A percentile compares a stretch with the other conserved stretches of the same genome.
Conservation (phyloP, 1,140 invertebrate species). For the Acarapis woodi region DNA sequence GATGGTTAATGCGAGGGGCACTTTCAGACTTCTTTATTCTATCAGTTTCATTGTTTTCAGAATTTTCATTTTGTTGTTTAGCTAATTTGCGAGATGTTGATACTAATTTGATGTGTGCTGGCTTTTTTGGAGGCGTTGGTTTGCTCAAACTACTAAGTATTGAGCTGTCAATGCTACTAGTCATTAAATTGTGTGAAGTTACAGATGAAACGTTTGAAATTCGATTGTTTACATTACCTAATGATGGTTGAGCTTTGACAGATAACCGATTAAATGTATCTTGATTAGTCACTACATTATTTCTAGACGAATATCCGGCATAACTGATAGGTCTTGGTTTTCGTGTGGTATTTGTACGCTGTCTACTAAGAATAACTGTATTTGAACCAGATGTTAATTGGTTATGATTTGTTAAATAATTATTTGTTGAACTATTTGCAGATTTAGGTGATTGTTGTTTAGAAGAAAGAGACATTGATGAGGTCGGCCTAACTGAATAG, state of each 20-base stretch:
- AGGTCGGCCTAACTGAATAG: slow-evolving; percentile 1
- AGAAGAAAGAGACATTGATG: slow-evolving; percentile 1
- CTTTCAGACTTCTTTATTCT: no score
- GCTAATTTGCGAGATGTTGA: neutral
- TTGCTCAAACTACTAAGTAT: neutral
- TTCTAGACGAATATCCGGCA: neutral
- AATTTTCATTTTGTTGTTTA: neutral
- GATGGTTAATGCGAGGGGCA: neutral
- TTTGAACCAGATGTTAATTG: neutral
- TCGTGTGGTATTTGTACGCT: neutral
- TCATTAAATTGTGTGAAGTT: neutral
- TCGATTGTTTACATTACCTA: no score
- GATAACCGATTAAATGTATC: no score
- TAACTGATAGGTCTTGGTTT: slow-evolving; percentile 5
- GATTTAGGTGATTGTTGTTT: no score
- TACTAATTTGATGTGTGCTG: slow-evolving; percentile 4
- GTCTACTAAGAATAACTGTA: neutral
- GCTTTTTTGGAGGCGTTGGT: slow-evolving; percentile 3
- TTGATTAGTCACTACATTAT: neutral
- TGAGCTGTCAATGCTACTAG: slow-evolving; percentile 1
- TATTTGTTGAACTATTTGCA: no score
- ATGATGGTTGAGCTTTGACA: no score
- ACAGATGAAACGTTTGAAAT: no score
- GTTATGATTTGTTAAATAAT: no score
- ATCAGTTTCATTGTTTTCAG: no score